These are phyloP conservation scores for Melanerpes formicivorus DNA, from an alignment of 2,113 vertebrate genomes.

Conservation along the genomic window DNA sequence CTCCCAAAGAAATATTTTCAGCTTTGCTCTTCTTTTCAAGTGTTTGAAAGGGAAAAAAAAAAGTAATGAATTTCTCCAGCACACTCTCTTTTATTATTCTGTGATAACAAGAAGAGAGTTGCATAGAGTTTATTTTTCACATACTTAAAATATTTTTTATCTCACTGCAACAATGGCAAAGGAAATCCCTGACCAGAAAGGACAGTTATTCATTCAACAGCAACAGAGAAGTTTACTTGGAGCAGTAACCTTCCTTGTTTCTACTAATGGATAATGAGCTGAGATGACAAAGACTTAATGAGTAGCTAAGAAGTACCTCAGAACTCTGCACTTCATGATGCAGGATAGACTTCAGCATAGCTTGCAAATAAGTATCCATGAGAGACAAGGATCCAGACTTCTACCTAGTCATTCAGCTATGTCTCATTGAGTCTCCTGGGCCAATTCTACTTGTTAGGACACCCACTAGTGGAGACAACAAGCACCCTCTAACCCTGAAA, in stretches of 20 bases:
- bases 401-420: background rate
- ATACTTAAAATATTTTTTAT: background rate
- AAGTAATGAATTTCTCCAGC: conserved; percentile 42
- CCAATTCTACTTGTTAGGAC: background rate
- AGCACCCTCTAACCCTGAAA: background rate
- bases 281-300: background rate
- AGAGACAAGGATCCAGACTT: background rate
- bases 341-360: background rate
- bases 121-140: background rate
- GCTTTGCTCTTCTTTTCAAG: conserved; percentile 39
- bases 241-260: background rate
- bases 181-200: background rate
- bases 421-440: background rate
- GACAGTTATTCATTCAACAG: background rate
- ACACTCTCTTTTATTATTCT: background rate
- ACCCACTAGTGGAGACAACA: background rate
- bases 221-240: background rate
- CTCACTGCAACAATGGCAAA: conserved; percentile 27
- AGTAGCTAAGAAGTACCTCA: background rate
- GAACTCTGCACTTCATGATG: background rate
- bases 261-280: background rate
- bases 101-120: background rate
- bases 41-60: conserved; percentile 30
- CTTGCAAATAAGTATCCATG: background rate
- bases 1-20: conserved; percentile 56